Evolutionary conservation across 2,113 vertebrate species (phyloP).

Genomic region (Tapirus terrestris): DNA sequence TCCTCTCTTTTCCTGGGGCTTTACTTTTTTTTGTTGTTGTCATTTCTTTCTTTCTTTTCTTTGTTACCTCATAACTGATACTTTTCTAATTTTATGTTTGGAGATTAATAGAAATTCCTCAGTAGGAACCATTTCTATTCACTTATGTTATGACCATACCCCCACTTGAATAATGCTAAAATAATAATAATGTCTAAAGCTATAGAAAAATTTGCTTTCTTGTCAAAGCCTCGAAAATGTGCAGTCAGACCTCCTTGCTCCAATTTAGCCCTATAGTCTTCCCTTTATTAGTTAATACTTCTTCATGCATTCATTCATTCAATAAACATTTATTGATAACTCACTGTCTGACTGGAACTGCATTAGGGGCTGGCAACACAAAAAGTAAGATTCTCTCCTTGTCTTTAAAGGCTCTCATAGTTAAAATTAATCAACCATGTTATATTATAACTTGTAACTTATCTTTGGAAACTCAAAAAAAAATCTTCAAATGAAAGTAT

Average conservation of each 20-base stretch:
- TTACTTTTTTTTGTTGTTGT: background rate
- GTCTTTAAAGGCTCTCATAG: background rate
- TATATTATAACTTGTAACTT: conserved; percentile 18
- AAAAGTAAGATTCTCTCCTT: background rate
- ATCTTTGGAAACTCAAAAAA: background rate
- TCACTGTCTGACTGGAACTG: background rate
- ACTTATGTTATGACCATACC: background rate
- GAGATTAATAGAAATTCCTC: conserved; percentile 42
- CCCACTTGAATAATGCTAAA: background rate
- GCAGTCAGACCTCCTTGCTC: background rate
- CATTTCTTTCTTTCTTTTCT: background rate
- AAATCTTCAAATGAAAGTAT: background rate
- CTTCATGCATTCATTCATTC: background rate
- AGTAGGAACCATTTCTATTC: background rate
- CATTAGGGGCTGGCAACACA: background rate
- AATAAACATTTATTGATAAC: background rate
- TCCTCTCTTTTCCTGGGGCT: background rate
- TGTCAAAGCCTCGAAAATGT: background rate
- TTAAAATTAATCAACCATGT: background rate
- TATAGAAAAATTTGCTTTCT: background rate
- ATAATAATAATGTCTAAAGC: background rate
- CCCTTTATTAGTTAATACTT: background rate
- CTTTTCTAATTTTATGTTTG: conserved; percentile 32
- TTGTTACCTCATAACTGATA: background rate
- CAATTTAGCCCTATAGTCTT: background rate